Percentiles rank a stretch among this genome's conserved stretches.
These are phyloP conservation scores for Myrmecophaga tridactyla DNA, from an alignment of 2,113 vertebrate genomes.

Conservation along the genomic window DNA sequence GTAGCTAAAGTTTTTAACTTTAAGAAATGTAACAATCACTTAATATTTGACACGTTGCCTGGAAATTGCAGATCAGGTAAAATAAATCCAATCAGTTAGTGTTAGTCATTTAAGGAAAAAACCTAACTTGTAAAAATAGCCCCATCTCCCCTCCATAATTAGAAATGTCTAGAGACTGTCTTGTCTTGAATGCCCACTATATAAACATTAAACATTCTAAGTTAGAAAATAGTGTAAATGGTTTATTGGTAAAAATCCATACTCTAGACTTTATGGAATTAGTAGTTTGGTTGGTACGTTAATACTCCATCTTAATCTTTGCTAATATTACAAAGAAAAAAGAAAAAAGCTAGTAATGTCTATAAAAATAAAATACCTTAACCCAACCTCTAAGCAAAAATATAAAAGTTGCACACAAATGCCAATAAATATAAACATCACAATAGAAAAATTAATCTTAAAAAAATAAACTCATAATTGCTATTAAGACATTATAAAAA, in stretches of 20 bases:
- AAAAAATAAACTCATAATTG: conserved; percentile 82
- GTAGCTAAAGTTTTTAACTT: neutral
- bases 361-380: conserved; percentile 75
- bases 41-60: neutral
- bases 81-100: conserved; percentile 36
- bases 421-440: conserved; percentile 81
- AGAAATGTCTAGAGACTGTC: conserved; percentile 57
- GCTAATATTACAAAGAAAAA: conserved; percentile 63
- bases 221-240: conserved; percentile 62
- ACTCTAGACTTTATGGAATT: conserved; percentile 63
- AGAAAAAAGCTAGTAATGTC: conserved; percentile 54
- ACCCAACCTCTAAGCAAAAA: conserved; percentile 73
- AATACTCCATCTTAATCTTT: conserved; percentile 53
- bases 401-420: conserved; percentile 75
- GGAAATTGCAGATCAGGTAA: conserved; percentile 19
- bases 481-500: conserved; percentile 87
- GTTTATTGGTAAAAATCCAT: conserved; percentile 69
- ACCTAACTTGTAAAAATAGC: conserved; percentile 49
- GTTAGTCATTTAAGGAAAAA: conserved; percentile 51
- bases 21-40: conserved; percentile 24
- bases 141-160: conserved; percentile 12
- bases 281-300: conserved; percentile 70
- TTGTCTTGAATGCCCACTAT: conserved; percentile 73
- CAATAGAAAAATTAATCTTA: conserved; percentile 74
- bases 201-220: conserved; percentile 70